These are phyloP conservation scores for Oligia latruncula DNA, from an alignment of 2,888 invertebrate species.

Conservation along the genomic window DNA sequence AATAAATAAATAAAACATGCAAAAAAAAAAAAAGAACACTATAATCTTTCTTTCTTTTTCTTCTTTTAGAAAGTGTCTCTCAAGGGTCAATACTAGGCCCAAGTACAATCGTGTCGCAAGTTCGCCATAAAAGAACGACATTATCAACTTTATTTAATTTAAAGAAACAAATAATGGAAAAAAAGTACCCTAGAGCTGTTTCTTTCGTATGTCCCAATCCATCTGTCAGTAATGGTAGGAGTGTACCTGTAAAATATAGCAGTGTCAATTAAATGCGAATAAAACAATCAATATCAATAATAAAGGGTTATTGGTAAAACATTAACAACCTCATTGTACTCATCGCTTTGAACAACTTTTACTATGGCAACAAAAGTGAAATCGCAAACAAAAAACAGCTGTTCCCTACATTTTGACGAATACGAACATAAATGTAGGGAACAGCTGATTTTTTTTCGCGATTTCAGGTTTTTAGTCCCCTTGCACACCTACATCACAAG, in stretches of 20 bases:
- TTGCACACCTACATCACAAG: neutral
- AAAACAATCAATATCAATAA: neutral
- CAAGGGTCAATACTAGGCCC: neutral
- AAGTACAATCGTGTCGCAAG: neutral
- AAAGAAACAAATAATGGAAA: neutral
- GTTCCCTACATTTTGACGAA: too few species aligned
- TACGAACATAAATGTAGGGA: too few species aligned
- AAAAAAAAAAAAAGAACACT: neutral
- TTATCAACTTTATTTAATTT: neutral
- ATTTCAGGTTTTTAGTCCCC: too few species aligned
- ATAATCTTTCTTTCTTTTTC: neutral
- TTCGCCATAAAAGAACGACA: neutral
- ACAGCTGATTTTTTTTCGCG: too few species aligned
- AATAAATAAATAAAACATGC: too few species aligned
- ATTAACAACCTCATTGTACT: too few species aligned
- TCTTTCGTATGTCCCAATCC: slow-evolving; percentile 73
- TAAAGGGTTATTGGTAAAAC: too few species aligned
- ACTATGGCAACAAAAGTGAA: too few species aligned
- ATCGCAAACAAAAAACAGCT: too few species aligned
- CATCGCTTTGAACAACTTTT: too few species aligned
- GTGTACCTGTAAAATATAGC: slow-evolving; percentile 69
- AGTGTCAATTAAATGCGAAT: neutral
- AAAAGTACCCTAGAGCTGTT: slow-evolving; percentile 74
- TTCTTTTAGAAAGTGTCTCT: neutral
- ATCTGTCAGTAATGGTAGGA: slow-evolving; percentile 76